phyloP scores from a whole-genome alignment of 2,113 vertebrate species.

The Apodemus sylvaticus region DNA sequence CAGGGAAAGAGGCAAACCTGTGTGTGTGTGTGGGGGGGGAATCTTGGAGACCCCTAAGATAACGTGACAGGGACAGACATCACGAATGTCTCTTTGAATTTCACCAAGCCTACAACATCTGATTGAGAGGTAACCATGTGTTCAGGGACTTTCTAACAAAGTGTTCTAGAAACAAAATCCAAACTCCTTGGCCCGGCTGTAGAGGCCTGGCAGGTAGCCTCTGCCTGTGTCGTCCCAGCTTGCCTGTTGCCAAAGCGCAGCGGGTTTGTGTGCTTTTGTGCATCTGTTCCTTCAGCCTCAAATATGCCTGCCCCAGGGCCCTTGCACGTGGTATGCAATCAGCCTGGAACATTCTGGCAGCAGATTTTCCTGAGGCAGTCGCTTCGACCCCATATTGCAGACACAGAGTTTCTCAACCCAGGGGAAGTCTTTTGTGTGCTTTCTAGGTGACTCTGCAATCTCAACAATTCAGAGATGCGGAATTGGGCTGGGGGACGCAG shows the following conservation, averaged over 20 bases:
- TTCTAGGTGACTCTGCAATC: not conserved
- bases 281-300: conserved; percentile 16
- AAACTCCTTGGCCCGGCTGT: not conserved
- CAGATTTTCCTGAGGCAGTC: conserved; percentile 17
- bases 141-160: conserved; percentile 1
- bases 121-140: not conserved
- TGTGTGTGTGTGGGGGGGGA: not conserved
- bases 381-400: not conserved
- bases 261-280: not conserved
- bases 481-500: not conserved
- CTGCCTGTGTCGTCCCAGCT: not conserved
- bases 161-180: not conserved
- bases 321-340: not conserved
- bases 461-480: not conserved
- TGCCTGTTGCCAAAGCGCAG: not conserved
- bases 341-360: conserved; percentile 19
- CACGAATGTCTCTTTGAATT: not conserved
- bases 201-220: not conserved
- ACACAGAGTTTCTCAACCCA: not conserved
- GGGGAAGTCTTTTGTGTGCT: not conserved
- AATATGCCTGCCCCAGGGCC: not conserved
- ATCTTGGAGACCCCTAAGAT: not conserved
- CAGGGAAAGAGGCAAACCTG: not conserved
- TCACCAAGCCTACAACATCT: not conserved
- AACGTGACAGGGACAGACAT: not conserved